Evolutionary conservation across 1,140 invertebrate species (phyloP).

Genomic region (Pseudomyrmex concolor): DNA sequence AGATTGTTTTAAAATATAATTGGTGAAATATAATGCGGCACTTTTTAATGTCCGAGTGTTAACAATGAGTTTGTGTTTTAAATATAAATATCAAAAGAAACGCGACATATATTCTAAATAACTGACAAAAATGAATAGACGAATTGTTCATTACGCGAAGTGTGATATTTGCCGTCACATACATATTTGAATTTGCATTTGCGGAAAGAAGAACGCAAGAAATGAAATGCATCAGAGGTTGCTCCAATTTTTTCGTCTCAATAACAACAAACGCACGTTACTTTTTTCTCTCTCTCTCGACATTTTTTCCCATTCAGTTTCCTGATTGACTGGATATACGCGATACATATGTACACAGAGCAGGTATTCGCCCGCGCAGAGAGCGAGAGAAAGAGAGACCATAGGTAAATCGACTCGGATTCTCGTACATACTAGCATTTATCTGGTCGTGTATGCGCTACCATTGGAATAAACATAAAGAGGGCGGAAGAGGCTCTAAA

Average conservation of each 20-base stretch:
- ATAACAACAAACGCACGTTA: background rate
- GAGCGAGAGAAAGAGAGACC: too few species aligned
- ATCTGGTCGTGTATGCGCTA: background rate
- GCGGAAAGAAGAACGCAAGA: background rate
- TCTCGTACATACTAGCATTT: background rate
- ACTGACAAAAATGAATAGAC: too few species aligned
- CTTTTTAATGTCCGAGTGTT: too few species aligned
- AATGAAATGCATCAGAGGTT: constrained; percentile 17
- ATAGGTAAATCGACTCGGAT: too few species aligned
- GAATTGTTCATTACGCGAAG: too few species aligned
- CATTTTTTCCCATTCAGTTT: constrained; percentile 6
- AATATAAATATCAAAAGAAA: background rate
- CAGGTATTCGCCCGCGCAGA: background rate
- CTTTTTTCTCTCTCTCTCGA: background rate
- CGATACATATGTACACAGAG: background rate
- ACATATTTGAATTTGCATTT: constrained; percentile 10
- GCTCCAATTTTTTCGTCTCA: constrained; percentile 9
- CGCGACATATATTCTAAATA: too few species aligned
- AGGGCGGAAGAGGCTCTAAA: constrained; percentile 43
- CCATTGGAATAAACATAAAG: constrained; percentile 43
- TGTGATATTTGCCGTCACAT: too few species aligned
- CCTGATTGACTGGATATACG: constrained; percentile 7
- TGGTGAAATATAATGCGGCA: too few species aligned
- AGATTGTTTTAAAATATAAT: background rate
- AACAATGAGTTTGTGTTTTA: background rate